phyloP scores from a whole-genome alignment of 2,113 vertebrate genomes.

The Elgaria multicarinata region DNA sequence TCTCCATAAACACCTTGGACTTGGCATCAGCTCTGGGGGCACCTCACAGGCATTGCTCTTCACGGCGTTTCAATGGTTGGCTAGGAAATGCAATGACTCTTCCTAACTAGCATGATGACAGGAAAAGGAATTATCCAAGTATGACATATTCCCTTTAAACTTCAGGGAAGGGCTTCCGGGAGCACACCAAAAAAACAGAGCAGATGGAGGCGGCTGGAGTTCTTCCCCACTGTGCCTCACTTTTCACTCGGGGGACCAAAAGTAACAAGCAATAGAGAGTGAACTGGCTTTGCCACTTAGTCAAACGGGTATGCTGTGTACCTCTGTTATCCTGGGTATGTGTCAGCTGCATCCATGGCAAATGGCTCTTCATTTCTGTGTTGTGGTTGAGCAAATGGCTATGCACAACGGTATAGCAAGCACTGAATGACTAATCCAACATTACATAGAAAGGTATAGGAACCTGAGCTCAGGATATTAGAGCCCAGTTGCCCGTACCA shows the following conservation, averaged over 20 bases:
- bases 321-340: not conserved
- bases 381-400: not conserved
- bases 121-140: conserved; percentile 24
- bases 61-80: not conserved
- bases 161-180: conserved; percentile 18
- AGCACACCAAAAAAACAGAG: not conserved
- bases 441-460: not conserved
- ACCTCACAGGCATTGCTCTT: conserved; percentile 14
- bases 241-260: not conserved
- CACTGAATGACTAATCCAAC: not conserved
- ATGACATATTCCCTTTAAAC: conserved; percentile 21
- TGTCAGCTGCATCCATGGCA: not conserved
- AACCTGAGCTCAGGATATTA: not conserved
- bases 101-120: conserved; percentile 25
- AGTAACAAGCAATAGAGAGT: not conserved
- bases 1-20: not conserved
- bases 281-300: not conserved
- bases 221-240: not conserved
- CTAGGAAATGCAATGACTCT: not conserved
- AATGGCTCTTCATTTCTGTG: not conserved
- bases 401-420: not conserved
- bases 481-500: not conserved
- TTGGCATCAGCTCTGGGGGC: conserved; percentile 12
- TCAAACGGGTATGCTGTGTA: not conserved
- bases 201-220: not conserved